Evolutionary conservation across 2,888 invertebrate species (phyloP).

Genomic region (Brenthis hecate): DNA sequence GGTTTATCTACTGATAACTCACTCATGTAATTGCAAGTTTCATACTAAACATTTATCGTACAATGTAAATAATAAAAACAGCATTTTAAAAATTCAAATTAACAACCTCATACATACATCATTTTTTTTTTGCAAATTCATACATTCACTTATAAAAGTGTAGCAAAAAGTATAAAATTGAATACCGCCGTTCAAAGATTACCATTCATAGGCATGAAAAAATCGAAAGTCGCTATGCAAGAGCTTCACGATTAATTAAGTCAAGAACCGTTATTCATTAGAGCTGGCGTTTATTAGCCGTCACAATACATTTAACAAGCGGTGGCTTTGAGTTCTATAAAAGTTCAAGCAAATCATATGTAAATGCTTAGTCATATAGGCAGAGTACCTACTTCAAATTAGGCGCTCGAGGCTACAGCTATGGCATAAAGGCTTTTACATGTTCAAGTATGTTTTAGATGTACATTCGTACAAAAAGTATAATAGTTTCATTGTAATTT

Average conservation of each 20-base stretch:
- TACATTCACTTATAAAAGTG: conserved; percentile 18
- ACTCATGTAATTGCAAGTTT: too few species aligned
- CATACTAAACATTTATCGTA: too few species aligned
- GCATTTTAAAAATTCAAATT: conserved; percentile 5
- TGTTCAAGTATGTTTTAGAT: too few species aligned
- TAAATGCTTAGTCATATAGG: conserved; percentile 31
- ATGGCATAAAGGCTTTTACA: too few species aligned
- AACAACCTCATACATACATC: conserved; percentile 10
- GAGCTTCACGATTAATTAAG: conserved; percentile 71
- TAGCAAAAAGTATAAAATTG: conserved; percentile 23
- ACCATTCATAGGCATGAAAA: conserved; percentile 41
- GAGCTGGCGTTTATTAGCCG: conserved; percentile 70
- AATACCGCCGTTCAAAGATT: conserved; percentile 13
- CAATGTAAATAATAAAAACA: background rate
- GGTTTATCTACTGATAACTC: too few species aligned
- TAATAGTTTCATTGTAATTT: too few species aligned
- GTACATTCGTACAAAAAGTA: too few species aligned
- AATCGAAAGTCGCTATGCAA: conserved; percentile 55
- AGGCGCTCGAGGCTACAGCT: background rate
- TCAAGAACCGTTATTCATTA: conserved; percentile 68
- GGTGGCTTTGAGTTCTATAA: conserved; percentile 50
- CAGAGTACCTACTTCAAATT: background rate
- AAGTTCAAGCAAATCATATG: conserved; percentile 40
- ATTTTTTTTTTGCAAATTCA: conserved; percentile 11
- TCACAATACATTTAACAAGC: conserved; percentile 77